Percentiles rank a stretch among this genome's conserved stretches.
Conservation (phyloP, 1,140 invertebrate genomes). For the Drosophila leontia region DNA sequence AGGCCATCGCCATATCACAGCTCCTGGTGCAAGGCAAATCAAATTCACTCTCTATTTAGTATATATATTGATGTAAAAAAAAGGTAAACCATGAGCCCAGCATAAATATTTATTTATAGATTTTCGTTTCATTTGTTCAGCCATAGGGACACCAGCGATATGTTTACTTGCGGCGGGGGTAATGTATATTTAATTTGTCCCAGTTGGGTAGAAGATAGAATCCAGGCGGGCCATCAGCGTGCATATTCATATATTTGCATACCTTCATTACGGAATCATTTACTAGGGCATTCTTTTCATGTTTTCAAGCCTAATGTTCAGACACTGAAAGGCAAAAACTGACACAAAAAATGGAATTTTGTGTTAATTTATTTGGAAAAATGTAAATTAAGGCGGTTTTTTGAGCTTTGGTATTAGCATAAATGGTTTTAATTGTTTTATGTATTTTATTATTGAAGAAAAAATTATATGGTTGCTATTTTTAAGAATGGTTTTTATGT, state of each 20-base stretch:
- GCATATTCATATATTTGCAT: constrained; percentile 42
- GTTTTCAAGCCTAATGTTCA: constrained; percentile 17
- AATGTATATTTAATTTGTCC: constrained; percentile 52
- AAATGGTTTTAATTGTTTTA: not conserved
- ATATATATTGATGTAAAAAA: not conserved
- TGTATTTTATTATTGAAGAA: no score
- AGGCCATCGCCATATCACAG: constrained; percentile 10
- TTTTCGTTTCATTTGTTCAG: constrained; percentile 45
- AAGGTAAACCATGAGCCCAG: not conserved
- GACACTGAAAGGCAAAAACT: constrained; percentile 6
- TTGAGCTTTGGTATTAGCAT: constrained; percentile 6
- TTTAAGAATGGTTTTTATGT: not conserved
- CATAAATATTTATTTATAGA: constrained; percentile 48
- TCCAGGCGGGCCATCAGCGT: constrained; percentile 25
- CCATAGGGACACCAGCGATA: constrained; percentile 25
- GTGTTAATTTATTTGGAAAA: constrained; percentile 1
- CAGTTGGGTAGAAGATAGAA: constrained; percentile 31
- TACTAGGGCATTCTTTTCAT: constrained; percentile 8
- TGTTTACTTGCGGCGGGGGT: constrained; percentile 31
- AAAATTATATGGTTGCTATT: not conserved
- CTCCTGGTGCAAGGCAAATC: constrained; percentile 13
- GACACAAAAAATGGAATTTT: not conserved
- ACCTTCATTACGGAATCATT: constrained; percentile 44
- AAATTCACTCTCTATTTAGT: not conserved
- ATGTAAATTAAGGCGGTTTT: not conserved